These are phyloP conservation scores for Taurulus bubalis DNA, from an alignment of 2,113 vertebrate species.

Conservation along the genomic window DNA sequence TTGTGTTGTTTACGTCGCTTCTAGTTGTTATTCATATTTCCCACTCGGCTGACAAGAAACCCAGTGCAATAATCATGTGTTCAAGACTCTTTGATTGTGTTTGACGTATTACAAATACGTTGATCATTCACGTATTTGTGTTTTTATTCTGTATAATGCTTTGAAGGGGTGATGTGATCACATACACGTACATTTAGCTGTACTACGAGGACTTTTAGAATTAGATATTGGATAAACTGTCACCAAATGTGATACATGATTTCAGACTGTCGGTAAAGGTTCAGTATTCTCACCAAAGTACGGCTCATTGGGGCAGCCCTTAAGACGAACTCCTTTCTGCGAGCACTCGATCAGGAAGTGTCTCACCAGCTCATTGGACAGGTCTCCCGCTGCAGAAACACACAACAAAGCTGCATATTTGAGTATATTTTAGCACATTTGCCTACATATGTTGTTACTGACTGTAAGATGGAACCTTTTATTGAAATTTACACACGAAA, in stretches of 20 bases:
- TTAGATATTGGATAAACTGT: not conserved
- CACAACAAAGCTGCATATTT: not conserved
- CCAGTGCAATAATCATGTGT: not conserved
- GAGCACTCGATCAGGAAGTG: conserved; percentile 97
- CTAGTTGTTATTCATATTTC: not conserved
- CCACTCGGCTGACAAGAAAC: not conserved
- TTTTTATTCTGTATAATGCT: not conserved
- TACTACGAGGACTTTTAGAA: not conserved
- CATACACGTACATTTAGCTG: not conserved
- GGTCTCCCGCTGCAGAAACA: conserved; percentile 84
- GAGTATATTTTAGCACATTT: not conserved
- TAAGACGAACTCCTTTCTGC: conserved; percentile 93
- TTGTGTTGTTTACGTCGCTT: not conserved
- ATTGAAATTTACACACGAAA: not conserved
- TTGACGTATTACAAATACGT: too few relatives aligned
- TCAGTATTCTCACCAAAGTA: conserved; percentile 90
- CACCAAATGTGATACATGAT: not conserved
- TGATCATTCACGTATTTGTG: too few relatives aligned
- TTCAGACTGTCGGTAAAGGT: too few relatives aligned
- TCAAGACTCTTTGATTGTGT: not conserved
- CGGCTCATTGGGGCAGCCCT: conserved; percentile 95
- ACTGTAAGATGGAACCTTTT: not conserved
- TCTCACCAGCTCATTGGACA: conserved; percentile 94
- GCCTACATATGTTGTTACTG: not conserved
- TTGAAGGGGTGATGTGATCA: not conserved